Evolutionary conservation across 2,113 vertebrate species (phyloP).

Genomic region (Toxotes jaculatrix): DNA sequence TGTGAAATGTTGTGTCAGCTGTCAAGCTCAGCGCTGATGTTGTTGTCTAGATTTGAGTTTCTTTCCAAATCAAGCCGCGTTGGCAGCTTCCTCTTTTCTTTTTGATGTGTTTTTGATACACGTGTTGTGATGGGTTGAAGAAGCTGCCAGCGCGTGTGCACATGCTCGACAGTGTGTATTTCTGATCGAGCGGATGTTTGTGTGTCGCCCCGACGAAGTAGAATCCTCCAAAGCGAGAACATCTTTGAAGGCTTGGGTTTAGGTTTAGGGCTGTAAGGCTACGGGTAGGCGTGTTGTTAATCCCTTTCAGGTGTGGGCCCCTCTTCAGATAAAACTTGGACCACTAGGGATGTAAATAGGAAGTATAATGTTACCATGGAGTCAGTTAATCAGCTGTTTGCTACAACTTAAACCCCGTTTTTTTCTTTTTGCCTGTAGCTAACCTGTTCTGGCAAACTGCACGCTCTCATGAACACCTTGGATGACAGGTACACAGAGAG

Average conservation of each 20-base stretch:
- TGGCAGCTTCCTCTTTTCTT: constrained; percentile 14
- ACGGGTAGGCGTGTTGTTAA: too few species aligned
- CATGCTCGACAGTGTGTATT: not conserved
- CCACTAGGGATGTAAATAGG: too few species aligned
- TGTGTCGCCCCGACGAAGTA: not conserved
- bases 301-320: too few species aligned
- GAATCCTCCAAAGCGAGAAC: not conserved
- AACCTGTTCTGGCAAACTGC: too few species aligned
- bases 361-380: too few species aligned
- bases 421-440: too few species aligned
- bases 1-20: constrained; percentile 44
- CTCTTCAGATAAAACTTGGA: too few species aligned
- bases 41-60: constrained; percentile 37
- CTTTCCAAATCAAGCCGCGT: constrained; percentile 21
- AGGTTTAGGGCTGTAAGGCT: not conserved
- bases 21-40: constrained; percentile 32
- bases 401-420: too few species aligned
- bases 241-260: too few species aligned
- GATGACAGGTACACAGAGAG: too few species aligned
- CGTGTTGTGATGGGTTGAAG: not conserved
- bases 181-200: not conserved
- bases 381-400: too few species aligned
- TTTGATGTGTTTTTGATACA: constrained; percentile 22
- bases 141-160: not conserved
- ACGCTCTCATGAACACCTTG: too few species aligned